Conservation (phyloP, 2,797 vertebrate genomes). For the Myotis planiceps region DNA sequence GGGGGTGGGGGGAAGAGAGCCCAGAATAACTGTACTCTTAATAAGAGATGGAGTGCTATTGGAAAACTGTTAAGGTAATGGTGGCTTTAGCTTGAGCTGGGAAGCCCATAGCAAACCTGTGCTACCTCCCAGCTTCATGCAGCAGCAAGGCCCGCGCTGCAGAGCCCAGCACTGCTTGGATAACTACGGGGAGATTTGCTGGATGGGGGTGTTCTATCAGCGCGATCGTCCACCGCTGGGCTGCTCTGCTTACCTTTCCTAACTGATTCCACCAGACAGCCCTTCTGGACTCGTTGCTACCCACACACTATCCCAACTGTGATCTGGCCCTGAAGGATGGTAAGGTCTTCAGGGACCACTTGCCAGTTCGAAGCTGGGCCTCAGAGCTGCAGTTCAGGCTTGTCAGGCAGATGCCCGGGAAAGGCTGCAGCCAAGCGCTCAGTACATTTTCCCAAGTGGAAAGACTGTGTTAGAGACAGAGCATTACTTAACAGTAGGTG, state of each 20-base stretch:
- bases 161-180: too few species aligned
- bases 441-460: constrained; percentile 58
- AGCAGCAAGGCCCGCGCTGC: not conserved
- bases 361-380: not conserved
- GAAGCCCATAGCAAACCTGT: not conserved
- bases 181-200: not conserved
- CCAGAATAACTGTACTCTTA: constrained; percentile 36
- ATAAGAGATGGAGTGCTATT: not conserved
- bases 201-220: not conserved
- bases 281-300: not conserved
- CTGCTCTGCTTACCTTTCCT: constrained; percentile 7
- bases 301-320: not conserved
- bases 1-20: not conserved
- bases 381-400: not conserved
- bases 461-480: constrained; percentile 48
- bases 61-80: constrained; percentile 20
- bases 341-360: constrained; percentile 13
- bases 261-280: not conserved
- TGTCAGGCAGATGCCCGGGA: not conserved
- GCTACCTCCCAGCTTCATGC: not conserved
- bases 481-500: constrained; percentile 65
- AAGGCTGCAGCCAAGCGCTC: constrained; percentile 40
- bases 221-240: not conserved
- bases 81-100: not conserved
- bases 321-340: not conserved